phyloP scores from a whole-genome alignment of 2,113 vertebrate species.

The Dasyurus viverrinus region DNA sequence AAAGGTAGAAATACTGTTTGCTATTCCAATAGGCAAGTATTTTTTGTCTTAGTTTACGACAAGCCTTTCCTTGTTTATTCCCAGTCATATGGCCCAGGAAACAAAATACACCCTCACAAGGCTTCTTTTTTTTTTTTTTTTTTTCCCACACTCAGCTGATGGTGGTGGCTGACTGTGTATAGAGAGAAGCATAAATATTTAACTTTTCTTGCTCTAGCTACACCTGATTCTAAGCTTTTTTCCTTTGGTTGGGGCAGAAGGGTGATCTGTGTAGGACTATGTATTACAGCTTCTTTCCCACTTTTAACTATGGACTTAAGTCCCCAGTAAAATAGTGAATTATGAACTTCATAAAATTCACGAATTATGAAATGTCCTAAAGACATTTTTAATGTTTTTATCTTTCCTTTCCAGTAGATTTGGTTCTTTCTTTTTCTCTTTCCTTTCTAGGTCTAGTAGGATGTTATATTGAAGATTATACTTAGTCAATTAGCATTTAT shows the following conservation, averaged over 20 bases:
- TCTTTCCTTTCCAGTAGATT: not conserved
- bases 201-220: not conserved
- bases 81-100: not conserved
- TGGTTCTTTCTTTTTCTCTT: not conserved
- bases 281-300: not conserved
- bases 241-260: not conserved
- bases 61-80: not conserved
- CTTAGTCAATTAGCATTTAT: not conserved
- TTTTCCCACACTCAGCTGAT: not conserved
- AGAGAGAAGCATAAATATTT: not conserved
- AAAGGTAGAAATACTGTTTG: not conserved
- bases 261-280: not conserved
- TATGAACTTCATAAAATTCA: not conserved
- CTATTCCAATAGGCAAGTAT: not conserved
- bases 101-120: not conserved
- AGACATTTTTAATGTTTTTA: not conserved
- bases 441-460: not conserved
- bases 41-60: not conserved
- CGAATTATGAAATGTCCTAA: not conserved
- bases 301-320: not conserved
- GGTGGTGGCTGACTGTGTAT: not conserved
- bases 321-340: not conserved
- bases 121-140: not conserved
- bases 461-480: not conserved
- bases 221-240: not conserved